These are phyloP conservation scores for Hydrozoanthus gracilis DNA, from an alignment of 92 coral and sea anemone species.

Conservation along the genomic window DNA sequence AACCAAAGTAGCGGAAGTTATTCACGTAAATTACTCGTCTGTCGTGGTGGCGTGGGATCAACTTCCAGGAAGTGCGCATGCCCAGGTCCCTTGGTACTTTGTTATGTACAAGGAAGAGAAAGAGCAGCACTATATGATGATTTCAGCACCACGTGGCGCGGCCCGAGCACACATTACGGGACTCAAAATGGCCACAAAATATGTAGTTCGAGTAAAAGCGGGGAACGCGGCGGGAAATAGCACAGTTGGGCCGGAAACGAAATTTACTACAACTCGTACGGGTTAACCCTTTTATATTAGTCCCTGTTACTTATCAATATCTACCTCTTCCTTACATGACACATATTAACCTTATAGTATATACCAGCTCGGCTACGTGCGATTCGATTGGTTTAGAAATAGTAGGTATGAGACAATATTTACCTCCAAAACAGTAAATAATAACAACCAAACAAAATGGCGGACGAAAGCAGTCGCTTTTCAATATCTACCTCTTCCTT, in stretches of 20 bases:
- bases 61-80: neutral
- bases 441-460: too few relatives aligned
- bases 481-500: too few relatives aligned
- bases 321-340: neutral
- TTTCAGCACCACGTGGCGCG: neutral
- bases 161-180: neutral
- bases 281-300: neutral
- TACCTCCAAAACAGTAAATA: too few relatives aligned
- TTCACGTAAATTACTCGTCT: neutral
- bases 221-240: conserved; percentile 14
- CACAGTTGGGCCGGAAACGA: neutral
- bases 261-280: neutral
- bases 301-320: too few relatives aligned
- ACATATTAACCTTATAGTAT: neutral
- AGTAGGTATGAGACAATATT: too few relatives aligned
- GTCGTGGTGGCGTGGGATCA: neutral
- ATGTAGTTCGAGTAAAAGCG: neutral
- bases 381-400: too few relatives aligned
- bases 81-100: neutral
- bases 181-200: conserved; percentile 1
- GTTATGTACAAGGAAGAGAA: conserved; percentile 22
- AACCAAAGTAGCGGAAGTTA: neutral
- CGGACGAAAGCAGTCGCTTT: too few relatives aligned
- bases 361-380: too few relatives aligned
- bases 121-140: neutral